phyloP scores from a whole-genome alignment of 2,888 invertebrate species.

The Uloborus plumipes region DNA sequence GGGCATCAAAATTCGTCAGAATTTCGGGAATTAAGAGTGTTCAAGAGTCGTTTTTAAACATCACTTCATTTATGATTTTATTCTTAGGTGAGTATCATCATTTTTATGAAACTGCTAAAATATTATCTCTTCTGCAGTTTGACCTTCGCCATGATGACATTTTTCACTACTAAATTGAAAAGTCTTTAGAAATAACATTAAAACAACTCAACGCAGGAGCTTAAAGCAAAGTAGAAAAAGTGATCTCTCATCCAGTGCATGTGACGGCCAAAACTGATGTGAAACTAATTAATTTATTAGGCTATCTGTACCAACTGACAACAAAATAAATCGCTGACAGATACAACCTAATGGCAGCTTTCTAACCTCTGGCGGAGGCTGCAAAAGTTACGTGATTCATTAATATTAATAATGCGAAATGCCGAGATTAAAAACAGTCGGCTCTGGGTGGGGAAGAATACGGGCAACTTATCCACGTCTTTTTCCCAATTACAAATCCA shows the following conservation, averaged over 20 bases:
- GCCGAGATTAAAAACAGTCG: constrained; percentile 52
- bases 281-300: constrained; percentile 61
- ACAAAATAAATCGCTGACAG: constrained; percentile 63
- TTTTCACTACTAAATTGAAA: too few relatives aligned
- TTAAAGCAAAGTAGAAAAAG: background rate
- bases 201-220: too few relatives aligned
- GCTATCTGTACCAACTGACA: constrained; percentile 43
- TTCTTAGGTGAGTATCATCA: too few relatives aligned
- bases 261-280: constrained; percentile 47
- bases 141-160: too few relatives aligned
- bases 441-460: constrained; percentile 7
- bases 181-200: too few relatives aligned
- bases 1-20: too few relatives aligned
- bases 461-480: constrained; percentile 53
- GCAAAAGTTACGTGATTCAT: constrained; percentile 34
- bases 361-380: constrained; percentile 29
- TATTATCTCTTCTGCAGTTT: too few relatives aligned
- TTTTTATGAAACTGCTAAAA: too few relatives aligned
- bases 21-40: too few relatives aligned
- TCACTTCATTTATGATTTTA: too few relatives aligned
- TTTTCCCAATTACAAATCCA: constrained; percentile 61
- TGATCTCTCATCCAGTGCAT: constrained; percentile 7
- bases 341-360: constrained; percentile 38
- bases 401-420: constrained; percentile 63
- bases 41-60: too few relatives aligned